A percentile compares a stretch with the other conserved stretches of the same genome.
Evolutionary conservation across 2,797 vertebrate species (phyloP).

Genomic region (Xenentodon cancila): DNA sequence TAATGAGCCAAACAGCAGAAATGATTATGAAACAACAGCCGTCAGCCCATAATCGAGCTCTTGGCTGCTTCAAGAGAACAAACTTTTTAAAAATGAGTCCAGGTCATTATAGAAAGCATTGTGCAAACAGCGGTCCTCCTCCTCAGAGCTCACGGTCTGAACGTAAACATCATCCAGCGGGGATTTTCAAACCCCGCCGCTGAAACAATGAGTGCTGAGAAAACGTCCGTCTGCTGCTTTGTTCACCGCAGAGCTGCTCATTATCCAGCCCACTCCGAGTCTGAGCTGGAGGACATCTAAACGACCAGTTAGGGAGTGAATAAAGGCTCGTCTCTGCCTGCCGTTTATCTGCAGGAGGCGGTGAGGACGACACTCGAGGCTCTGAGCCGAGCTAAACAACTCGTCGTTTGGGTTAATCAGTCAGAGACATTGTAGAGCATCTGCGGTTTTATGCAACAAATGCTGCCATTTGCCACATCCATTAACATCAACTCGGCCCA

Average conservation of each 20-base stretch:
- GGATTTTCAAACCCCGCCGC: too few species aligned
- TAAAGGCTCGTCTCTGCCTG: not conserved
- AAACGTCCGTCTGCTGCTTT: conserved; percentile 44
- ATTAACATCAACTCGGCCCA: too few species aligned
- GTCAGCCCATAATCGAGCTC: not conserved
- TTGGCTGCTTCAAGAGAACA: too few species aligned
- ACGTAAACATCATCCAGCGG: conserved; percentile 22
- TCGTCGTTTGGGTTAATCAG: conserved; percentile 4
- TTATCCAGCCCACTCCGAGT: conserved; percentile 20
- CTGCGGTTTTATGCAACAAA: too few species aligned
- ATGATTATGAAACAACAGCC: not conserved
- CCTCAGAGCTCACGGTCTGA: not conserved
- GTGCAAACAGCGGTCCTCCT: not conserved
- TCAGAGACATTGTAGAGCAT: not conserved
- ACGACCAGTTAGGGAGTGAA: not conserved
- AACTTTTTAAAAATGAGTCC: too few species aligned
- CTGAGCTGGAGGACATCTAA: conserved; percentile 1
- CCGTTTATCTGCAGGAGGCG: conserved; percentile 20
- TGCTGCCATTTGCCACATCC: too few species aligned
- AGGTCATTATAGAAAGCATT: conserved; percentile 2
- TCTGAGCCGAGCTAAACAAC: not conserved
- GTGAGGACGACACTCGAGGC: too few species aligned
- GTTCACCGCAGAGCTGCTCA: conserved; percentile 13
- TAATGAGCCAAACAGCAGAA: not conserved
- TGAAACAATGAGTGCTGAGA: conserved; percentile 17